Base-by-base conservation (phyloP, 1,140 invertebrate species). In the Lordiphosa collinella region DNA sequence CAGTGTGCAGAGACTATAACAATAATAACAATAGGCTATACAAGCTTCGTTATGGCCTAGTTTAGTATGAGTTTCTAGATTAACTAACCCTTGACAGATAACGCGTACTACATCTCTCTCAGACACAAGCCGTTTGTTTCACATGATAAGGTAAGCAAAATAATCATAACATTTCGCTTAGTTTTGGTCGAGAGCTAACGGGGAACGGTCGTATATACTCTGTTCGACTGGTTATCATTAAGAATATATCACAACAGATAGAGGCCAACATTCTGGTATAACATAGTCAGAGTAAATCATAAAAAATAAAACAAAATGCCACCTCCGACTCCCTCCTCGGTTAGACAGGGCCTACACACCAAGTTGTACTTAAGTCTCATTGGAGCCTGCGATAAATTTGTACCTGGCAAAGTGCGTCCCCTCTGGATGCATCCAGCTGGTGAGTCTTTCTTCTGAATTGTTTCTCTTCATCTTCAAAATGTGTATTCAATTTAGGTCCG, bases 381-480 rank as follows among this genome's bases (percentile, higher is more conserved):
- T 22, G 13, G 29, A 22, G 46, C 32, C 11, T 56, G 52, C n/a
- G 63, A 66, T 7, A 66, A 66, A 29, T 56, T 38, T 22, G 63
- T 66, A n/a, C 63, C 63, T 3, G 32, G 44, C 11, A 66, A 66
- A 14, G 29, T 66, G 46, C 38, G 63, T 7, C 63, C 63, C 1
- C 9, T 66, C 0, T 66, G 63, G 63, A 66, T 66, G 63, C 63
- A 66, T 38, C 63, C 62, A 11, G 63, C 63, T 34, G 63, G 63
- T 66, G 9, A 43, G 18, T 11, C 9, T 8, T 9, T n/a, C 10
- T 22, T 9, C 8, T 10, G 16, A 13, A 2, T 9, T 9, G 9
- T 0, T 8, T 13, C 12, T 8, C 7, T 8, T 29, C 0, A 13
- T 37, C 6, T 6, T 13, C 2, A 13, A 6, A 37, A 11, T 40